Conservation (phyloP, 2,888 invertebrate genomes). For the Cecidostiba fungosa region DNA sequence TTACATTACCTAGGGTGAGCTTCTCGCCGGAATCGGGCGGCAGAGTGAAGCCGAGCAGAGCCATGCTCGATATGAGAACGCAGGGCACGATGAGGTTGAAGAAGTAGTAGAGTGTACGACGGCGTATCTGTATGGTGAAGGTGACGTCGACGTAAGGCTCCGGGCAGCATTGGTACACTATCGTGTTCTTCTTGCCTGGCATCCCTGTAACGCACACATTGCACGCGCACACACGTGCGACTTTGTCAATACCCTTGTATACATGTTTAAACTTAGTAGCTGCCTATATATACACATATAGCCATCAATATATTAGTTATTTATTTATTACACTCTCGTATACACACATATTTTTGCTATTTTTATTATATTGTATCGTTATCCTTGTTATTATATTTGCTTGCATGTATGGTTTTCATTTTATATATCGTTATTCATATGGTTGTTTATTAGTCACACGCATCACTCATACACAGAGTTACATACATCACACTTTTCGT, state of each 20-base stretch:
- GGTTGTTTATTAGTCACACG: too few species aligned
- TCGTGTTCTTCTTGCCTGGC: conserved; percentile 95
- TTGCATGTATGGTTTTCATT: too few species aligned
- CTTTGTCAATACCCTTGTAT: neutral
- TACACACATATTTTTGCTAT: too few species aligned
- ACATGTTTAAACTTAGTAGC: neutral
- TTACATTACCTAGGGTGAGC: conserved; percentile 91
- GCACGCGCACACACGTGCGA: conserved; percentile 25
- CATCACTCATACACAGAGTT: too few species aligned
- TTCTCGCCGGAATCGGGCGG: conserved; percentile 99
- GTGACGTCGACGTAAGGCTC: conserved; percentile 97
- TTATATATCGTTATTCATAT: too few species aligned
- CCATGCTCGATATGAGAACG: conserved; percentile 99
- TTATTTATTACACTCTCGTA: too few species aligned
- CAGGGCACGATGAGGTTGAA: conserved; percentile 99
- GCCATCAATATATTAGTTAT: too few species aligned
- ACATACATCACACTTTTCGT: too few species aligned
- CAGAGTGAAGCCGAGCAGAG: conserved; percentile 97
- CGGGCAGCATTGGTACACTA: conserved; percentile 95
- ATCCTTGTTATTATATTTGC: too few species aligned
- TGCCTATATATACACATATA: too few species aligned
- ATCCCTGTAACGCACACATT: conserved; percentile 84
- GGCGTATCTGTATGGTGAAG: conserved; percentile 97
- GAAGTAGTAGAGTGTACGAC: conserved; percentile 98
- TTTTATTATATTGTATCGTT: too few species aligned